Base-by-base conservation (phyloP, 2,113 vertebrate genomes). In the Odocoileus hemionus region DNA sequence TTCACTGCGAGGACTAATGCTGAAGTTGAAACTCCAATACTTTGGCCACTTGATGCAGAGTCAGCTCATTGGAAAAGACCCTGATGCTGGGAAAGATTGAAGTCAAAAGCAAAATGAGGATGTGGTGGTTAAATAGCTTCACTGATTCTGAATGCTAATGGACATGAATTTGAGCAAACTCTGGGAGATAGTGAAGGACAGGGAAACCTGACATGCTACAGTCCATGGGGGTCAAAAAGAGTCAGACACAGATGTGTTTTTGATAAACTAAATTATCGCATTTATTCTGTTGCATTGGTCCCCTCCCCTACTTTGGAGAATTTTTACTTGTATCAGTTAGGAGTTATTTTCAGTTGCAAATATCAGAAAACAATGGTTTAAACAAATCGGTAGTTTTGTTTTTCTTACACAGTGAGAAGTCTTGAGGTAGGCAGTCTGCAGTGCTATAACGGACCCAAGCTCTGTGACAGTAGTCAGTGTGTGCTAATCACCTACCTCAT, bases 331-430 rank as follows among this genome's bases (percentile, higher is more conserved):
- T 30, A 43, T 91, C 60, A 26, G 39, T 91, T 54, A n/a, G 30
- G 26, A 82, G 26, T 92, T 92, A 4, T 60, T 14, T 86, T 45
- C 50, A 92, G 54, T 30, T 55, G 2, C 47, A 94, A 57, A 60
- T 57, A 80, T 95, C n/a, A 94, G 78, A 89, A 94, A 96, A 58
- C 39, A 76, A 16, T 43, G 14, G 61, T 52, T 85, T 88, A 95
- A 83, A 52, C 12, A 85, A 60, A 45, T n/a, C 0, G 5, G 36
- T 61, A 12, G 30, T 91, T 95, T 89, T 25, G 13, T 33, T 93
- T 88, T 67, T 83, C 30, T 93, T 58, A 21, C 15, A 7, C 61
- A 39, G 33, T 16, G 5, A 70, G 26, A 79, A 55, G 61, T 60
- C 86, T 96, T 10, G 28, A 25, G 15, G 39, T 26, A 23, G 78